These are phyloP conservation scores for Chelidonichthys spinosus DNA, from an alignment of 2,797 vertebrate species.

Conservation along the genomic window DNA sequence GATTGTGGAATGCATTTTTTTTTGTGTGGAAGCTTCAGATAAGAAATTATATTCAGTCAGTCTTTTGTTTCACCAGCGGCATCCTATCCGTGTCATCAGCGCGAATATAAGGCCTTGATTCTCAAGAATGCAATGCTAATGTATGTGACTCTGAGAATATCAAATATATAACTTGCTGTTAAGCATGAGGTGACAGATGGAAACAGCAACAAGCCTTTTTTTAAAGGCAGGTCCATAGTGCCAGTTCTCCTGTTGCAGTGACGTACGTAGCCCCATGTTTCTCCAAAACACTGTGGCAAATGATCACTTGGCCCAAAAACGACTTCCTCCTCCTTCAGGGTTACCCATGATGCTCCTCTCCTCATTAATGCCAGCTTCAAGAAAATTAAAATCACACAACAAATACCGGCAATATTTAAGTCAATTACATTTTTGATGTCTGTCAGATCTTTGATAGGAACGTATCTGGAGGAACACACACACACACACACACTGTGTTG, in stretches of 20 bases:
- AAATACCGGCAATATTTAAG: conserved; percentile 6
- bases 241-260: conserved; percentile 67
- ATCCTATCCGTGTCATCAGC: conserved; percentile 29
- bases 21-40: conserved; percentile 47
- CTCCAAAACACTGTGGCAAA: conserved; percentile 66
- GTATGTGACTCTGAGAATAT: conserved; percentile 38
- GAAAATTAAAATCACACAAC: background rate
- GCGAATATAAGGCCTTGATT: conserved; percentile 13
- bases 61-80: conserved; percentile 28
- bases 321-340: conserved; percentile 59
- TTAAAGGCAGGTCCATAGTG: conserved; percentile 46
- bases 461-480: conserved; percentile 58
- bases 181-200: conserved; percentile 73
- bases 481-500: conserved; percentile 59
- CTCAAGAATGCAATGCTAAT: conserved; percentile 35
- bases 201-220: conserved; percentile 56
- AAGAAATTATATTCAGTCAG: conserved; percentile 40
- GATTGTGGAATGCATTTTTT: conserved; percentile 49
- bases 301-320: conserved; percentile 55
- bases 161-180: conserved; percentile 48
- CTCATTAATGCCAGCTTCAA: conserved; percentile 6
- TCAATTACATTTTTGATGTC: conserved; percentile 40
- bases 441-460: conserved; percentile 60
- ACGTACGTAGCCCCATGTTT: conserved; percentile 74
- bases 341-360: conserved; percentile 19